Base-by-base conservation (phyloP, 2,888 invertebrate species). In the Erebia epiphron region DNA sequence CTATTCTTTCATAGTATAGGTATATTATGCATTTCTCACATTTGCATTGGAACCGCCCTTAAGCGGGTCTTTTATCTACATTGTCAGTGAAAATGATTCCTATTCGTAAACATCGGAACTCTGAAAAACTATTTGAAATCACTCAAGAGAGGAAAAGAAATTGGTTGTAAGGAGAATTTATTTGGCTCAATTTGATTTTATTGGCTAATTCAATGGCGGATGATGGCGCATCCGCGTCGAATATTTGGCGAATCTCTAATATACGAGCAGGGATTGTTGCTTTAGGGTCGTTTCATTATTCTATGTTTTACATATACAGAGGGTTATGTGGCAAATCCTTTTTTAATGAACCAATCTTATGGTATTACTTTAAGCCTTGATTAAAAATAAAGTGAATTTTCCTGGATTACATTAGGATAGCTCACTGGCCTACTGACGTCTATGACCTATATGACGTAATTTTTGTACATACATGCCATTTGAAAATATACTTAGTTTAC, bases 141-240 rank as follows among this genome's bases (percentile, higher is more conserved):
- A 70, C 63, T 74, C 68, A 70, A 18, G 68, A 72, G 49, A 66
- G 68, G 71, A 69, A 87, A 87, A 83, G 49, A 87, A 88, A 89
- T 88, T 86, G 86, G 82, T 79, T 82, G 82, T 87, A 87, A 88
- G 87, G 86, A 50, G 76, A 87, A 90, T 91, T 91, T 92, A 92
- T 91, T 90, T 87, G 84, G 83, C 88, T 86, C 91, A 91, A 92
- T 92, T 91, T 90, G 87, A 85, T 89, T 92, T 91, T 92, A 92
- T 92, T 76, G 88, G 88, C 88, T 91, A 91, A 92, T 92, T 91
- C 90, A 88, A 90, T 87, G 90, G 84, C 69, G 85, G 83, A 84
- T 75, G 76, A 78, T 83, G 83, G 86, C 85, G 76, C 82, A 81
- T 80, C 79, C 79, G 80, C 80, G 82, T 76, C 76, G 80, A 84